Evolutionary conservation across 2,797 vertebrate genomes (phyloP).

Genomic region (Poeciliopsis turneri): DNA sequence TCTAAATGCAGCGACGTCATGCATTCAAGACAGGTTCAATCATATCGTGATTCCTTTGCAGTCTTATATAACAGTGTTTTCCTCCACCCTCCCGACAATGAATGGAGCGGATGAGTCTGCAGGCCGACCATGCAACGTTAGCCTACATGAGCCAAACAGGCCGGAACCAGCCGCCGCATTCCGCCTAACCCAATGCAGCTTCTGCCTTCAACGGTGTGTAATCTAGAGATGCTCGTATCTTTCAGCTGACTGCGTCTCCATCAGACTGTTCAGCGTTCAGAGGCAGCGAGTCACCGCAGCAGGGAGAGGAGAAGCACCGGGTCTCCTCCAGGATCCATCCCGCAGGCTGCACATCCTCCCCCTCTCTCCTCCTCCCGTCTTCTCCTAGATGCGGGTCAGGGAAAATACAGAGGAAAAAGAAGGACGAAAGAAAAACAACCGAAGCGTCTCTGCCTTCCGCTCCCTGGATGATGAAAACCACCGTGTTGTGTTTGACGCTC

Average conservation of each 20-base stretch:
- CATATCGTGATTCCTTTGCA: background rate
- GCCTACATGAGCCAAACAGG: background rate
- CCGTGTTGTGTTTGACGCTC: constrained; percentile 18
- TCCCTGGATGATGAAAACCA: background rate
- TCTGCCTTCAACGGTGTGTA: background rate
- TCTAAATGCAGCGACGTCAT: background rate
- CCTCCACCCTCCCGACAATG: background rate
- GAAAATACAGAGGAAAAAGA: background rate
- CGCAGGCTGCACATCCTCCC: constrained; percentile 22
- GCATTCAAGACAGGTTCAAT: background rate
- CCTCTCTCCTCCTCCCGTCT: constrained; percentile 10
- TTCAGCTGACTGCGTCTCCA: background rate
- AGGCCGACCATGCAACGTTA: background rate
- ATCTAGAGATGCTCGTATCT: background rate
- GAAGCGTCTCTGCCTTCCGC: background rate
- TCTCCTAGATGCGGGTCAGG: constrained; percentile 19
- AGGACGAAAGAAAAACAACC: background rate
- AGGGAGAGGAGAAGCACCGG: background rate
- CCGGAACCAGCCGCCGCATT: background rate
- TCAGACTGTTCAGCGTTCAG: background rate
- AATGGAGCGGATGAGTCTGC: background rate
- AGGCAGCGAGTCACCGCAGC: background rate
- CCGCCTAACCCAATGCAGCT: background rate
- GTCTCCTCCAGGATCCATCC: constrained; percentile 47
- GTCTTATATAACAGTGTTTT: background rate